Percentiles rank a stretch among this genome's conserved stretches.
Evolutionary conservation across 2,888 invertebrate species (phyloP).

Genomic region (Smittia sp.): DNA sequence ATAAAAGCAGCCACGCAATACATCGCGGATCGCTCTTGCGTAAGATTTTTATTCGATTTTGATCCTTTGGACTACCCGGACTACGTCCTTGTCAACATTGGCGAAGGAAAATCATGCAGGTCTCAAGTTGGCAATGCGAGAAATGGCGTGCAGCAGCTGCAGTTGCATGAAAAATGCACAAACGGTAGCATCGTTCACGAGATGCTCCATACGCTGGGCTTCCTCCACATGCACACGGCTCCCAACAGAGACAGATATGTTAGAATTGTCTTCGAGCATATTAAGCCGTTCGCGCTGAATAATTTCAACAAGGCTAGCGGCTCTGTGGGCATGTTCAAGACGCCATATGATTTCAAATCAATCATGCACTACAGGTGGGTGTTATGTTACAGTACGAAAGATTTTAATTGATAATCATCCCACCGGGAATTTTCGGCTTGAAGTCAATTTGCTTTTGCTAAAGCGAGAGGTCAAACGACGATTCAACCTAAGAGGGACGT

Average conservation of each 20-base stretch:
- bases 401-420: no score
- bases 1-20: not conserved
- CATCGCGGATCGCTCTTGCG: not conserved
- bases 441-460: not conserved
- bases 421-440: no score
- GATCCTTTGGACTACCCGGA: not conserved
- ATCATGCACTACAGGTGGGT: not conserved
- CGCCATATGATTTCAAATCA: not conserved
- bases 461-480: not conserved
- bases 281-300: not conserved
- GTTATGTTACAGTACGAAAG: no score
- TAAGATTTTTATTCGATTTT: not conserved
- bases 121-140: not conserved
- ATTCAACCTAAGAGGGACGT: not conserved
- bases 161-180: not conserved
- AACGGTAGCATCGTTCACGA: not conserved
- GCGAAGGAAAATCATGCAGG: not conserved
- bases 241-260: not conserved
- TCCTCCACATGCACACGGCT: not conserved
- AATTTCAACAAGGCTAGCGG: not conserved
- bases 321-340: not conserved
- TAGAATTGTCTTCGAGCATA: not conserved
- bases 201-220: not conserved
- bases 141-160: not conserved
- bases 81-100: not conserved